Percentiles rank a stretch among this genome's conserved stretches.
These are phyloP conservation scores for Istiophorus platypterus DNA, from an alignment of 2,113 vertebrate species.

Conservation along the genomic window DNA sequence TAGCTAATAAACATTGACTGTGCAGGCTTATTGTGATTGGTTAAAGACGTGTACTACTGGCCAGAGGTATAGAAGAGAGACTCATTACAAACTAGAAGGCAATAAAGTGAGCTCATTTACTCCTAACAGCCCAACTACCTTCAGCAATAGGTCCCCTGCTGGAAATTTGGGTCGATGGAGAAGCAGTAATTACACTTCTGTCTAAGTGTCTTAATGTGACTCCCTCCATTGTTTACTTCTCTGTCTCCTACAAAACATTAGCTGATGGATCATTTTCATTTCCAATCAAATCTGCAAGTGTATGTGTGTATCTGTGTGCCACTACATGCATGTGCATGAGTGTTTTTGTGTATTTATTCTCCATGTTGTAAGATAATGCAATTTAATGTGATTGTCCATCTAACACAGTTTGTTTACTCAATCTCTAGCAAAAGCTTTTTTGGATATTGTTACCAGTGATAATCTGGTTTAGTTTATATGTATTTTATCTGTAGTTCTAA, in stretches of 20 bases:
- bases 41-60: conserved; percentile 66
- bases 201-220: conserved; percentile 80
- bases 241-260: conserved; percentile 58
- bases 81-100: conserved; percentile 77
- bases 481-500: conserved; percentile 13
- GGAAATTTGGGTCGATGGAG: conserved; percentile 73
- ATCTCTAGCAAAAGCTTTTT: conserved; percentile 4
- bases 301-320: conserved; percentile 24
- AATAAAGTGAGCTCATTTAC: conserved; percentile 80
- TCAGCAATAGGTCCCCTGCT: conserved; percentile 78
- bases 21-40: conserved; percentile 63
- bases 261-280: conserved; percentile 74
- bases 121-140: conserved; percentile 74
- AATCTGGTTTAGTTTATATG: conserved; percentile 7
- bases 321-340: conserved; percentile 4
- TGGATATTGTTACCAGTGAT: conserved; percentile 7
- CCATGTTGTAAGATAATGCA: conserved; percentile 26
- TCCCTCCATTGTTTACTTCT: conserved; percentile 73
- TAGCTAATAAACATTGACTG: conserved; percentile 70
- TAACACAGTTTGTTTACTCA: conserved; percentile 15
- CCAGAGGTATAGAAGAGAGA: conserved; percentile 60
- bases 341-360: conserved; percentile 32
- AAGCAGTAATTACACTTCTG: conserved; percentile 82
- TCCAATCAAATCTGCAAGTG: conserved; percentile 30
- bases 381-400: conserved; percentile 11